A percentile compares a stretch with the other conserved stretches of the same genome.
These are phyloP conservation scores for Plutomurus gul DNA, from an alignment of 1,140 invertebrate genomes.

Conservation along the genomic window DNA sequence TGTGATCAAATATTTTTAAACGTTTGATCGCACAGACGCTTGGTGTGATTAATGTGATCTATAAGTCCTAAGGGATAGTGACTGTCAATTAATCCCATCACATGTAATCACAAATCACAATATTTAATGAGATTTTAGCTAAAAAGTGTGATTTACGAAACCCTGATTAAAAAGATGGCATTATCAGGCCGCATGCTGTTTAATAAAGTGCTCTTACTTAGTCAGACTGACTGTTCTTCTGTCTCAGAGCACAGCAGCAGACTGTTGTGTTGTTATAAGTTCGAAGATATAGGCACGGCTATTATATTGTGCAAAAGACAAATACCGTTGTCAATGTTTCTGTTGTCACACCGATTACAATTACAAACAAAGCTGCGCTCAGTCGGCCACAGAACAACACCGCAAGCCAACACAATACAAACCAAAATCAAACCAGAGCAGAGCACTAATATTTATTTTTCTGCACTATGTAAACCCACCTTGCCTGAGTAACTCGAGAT, in stretches of 20 bases:
- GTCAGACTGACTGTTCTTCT: constrained; percentile 15
- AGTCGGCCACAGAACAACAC: constrained; percentile 8
- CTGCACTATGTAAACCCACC: not conserved
- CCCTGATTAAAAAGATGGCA: not conserved
- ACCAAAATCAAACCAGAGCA: constrained; percentile 23
- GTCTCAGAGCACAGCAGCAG: not conserved
- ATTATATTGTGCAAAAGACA: constrained; percentile 10
- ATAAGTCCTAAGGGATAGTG: no score
- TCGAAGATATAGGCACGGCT: not conserved
- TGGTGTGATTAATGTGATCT: no score
- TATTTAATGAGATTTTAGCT: no score
- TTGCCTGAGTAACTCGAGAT: not conserved
- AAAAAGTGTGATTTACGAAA: no score
- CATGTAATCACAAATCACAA: no score
- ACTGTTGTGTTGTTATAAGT: not conserved
- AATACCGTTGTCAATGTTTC: constrained; percentile 22
- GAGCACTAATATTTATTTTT: not conserved
- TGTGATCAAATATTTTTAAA: no score
- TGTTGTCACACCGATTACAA: constrained; percentile 7
- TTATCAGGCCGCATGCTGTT: not conserved
- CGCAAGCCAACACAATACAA: not conserved
- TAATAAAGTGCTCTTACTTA: constrained; percentile 14
- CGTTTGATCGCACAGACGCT: no score
- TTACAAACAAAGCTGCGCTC: constrained; percentile 1
- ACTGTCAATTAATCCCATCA: no score